Conservation (phyloP, 2,113 vertebrate genomes). For the Lasiurus cinereus region DNA sequence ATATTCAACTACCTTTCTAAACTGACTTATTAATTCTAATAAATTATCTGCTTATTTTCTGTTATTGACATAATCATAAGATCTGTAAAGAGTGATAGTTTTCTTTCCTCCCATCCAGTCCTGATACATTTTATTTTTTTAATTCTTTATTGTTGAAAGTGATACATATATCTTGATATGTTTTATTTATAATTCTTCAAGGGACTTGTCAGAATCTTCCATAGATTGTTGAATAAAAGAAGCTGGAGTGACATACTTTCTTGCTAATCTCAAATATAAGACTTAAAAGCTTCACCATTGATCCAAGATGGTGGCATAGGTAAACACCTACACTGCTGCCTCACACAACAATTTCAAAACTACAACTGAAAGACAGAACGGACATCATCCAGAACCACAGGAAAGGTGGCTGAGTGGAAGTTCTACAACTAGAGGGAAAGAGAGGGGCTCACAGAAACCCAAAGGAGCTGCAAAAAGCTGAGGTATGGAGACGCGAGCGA, state of each 20-base stretch:
- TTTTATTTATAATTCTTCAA: neutral
- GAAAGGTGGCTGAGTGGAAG: too few relatives aligned
- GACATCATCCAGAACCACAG: too few relatives aligned
- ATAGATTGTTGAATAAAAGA: neutral
- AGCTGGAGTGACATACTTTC: neutral
- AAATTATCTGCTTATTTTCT: slow-evolving; percentile 42
- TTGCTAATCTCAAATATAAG: neutral
- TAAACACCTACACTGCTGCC: too few relatives aligned
- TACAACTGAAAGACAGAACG: too few relatives aligned
- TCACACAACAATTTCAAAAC: too few relatives aligned
- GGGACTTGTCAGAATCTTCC: neutral
- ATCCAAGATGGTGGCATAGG: too few relatives aligned
- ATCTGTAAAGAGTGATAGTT: neutral
- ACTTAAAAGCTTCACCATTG: slow-evolving; percentile 31
- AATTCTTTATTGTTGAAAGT: neutral
- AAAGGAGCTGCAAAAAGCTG: too few relatives aligned
- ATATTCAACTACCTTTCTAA: slow-evolving; percentile 60
- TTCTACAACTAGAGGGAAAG: too few relatives aligned
- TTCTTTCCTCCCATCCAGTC: slow-evolving; percentile 6
- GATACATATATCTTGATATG: neutral
- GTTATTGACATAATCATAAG: slow-evolving; percentile 34
- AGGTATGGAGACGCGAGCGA: too few relatives aligned
- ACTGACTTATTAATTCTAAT: slow-evolving; percentile 62
- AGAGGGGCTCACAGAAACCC: too few relatives aligned
- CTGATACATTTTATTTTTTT: neutral